Base-by-base conservation (phyloP, 2,888 invertebrate genomes). In the Hydriomena furcata region DNA sequence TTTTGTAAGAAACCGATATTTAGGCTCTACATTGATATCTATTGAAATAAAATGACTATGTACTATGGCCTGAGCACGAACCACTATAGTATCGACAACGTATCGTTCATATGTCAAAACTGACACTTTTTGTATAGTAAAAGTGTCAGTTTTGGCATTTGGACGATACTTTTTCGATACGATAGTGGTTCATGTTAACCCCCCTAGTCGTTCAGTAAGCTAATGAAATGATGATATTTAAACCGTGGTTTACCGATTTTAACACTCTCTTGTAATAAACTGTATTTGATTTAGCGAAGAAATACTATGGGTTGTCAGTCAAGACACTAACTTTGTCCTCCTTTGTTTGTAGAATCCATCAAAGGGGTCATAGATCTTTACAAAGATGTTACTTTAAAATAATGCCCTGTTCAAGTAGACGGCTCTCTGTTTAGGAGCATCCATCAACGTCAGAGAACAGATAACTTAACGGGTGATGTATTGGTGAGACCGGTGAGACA, bases 401-500 rank as follows among this genome's bases (percentile, higher is more conserved):
- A 54, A 54, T 46, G 43, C 41, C 32, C 46, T 31, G 32, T 46
- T 52, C 40, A 27, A 44, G 12, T 32, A 34, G 28, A 25, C 34
- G 38, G 38, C 36, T 41, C 66, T 59, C 73, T 76, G 70, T 75
- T 44, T 78, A 68, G 71, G 68, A 65, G 46, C 73, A 79, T 79
- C 73, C 65, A 79, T 80, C 79, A 79, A 71, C 45, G 79, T 79
- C 79, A 61, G 4, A 35, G 57, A 55, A 50, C 63, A 72, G 77
- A 76, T 78, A 78, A 75, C 68, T 68, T 59, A 72, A 71, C 56
- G 65, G 58, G 68, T 71, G 76, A 76, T 76, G 71, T 76, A 70
- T 66, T 63, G 60, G 41, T 31, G n/a, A 61, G 31, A 38, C 42
- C 61, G 52, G 52, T 47, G 56, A 63, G 58, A 60, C 49, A 36